A percentile compares a stretch with the other conserved stretches of the same genome.
Evolutionary conservation across 2,888 invertebrate genomes (phyloP).

Genomic region (Congeria kusceri): DNA sequence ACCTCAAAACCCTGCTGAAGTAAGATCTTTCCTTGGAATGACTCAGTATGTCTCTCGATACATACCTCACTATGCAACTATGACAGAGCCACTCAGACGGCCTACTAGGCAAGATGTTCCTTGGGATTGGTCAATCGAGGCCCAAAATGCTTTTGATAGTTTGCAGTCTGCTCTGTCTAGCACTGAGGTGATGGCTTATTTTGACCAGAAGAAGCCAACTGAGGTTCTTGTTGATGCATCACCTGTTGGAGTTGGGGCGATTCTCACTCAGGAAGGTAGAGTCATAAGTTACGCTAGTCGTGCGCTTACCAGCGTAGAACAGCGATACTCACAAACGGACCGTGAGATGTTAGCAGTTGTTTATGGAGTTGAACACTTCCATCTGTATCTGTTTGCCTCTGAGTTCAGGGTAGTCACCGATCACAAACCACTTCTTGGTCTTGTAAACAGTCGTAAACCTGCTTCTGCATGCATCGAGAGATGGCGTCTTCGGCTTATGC

Average conservation of each 20-base stretch:
- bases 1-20: constrained; percentile 26
- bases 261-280: constrained; percentile 59
- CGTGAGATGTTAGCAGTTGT: constrained; percentile 71
- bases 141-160: constrained; percentile 53
- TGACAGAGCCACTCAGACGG: constrained; percentile 57
- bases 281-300: constrained; percentile 65
- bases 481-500: constrained; percentile 58
- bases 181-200: constrained; percentile 57
- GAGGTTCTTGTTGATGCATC: constrained; percentile 69
- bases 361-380: constrained; percentile 74
- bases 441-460: constrained; percentile 69
- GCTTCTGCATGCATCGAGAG: constrained; percentile 60
- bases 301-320: constrained; percentile 61
- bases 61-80: constrained; percentile 45
- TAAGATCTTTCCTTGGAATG: constrained; percentile 48
- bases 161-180: constrained; percentile 52
- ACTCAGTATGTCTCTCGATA: constrained; percentile 38
- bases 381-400: constrained; percentile 70
- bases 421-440: constrained; percentile 74
- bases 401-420: constrained; percentile 71
- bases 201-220: constrained; percentile 49
- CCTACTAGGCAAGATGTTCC: constrained; percentile 48
- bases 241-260: constrained; percentile 67
- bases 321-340: constrained; percentile 71
- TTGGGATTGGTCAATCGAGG: constrained; percentile 49